Base-by-base conservation (phyloP, 1,140 invertebrate species). In the Patella vulgata region DNA sequence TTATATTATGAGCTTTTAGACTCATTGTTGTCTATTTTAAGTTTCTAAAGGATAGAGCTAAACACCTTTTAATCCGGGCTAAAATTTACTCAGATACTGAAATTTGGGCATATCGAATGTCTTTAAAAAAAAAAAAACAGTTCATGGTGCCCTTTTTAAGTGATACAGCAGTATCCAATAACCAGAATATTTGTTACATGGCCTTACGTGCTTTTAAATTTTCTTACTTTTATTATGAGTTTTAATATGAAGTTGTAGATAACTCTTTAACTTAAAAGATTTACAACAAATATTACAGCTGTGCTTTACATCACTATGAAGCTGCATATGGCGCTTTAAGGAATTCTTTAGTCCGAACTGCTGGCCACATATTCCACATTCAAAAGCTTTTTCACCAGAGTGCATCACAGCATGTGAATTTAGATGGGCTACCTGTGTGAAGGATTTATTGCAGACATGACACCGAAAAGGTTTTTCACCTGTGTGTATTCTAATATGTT, bases 221-320 rank as follows among this genome's bases (percentile, higher is more conserved):
- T n/a, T n/a, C n/a, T n/a, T n/a, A n/a, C n/a, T n/a, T n/a, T n/a
- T 93, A 5, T 69, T 92, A 82, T 98, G 96, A 65, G 98, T 98
- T 21, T 95, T 86, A 0, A 93, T 91, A 78, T 98, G 96, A 0
- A 95, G 97, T 81, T 97, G 97, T 0, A 98, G 84, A 0, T 96
- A 97, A 0, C 94, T 97, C 33, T 93, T 95, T n/a, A 94, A 88
- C 84, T 97, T 97, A 86, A 98, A 98, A 0, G 93, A 92, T 81
- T 98, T 98, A 4, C 93, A 93, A 77, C 96, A 98, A 0, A 91
- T 93, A 61, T 90, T 87, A 75, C 96, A 98, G 59, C 73, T 48
- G 3, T 51, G 48, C 40, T 68, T 65, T 28, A 58, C 64, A n/a
- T 46, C 50, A 1, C 54, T 56, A 51, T 73, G 72, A 21, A 52